Evolutionary conservation across 2,888 invertebrate genomes (phyloP), one percentile per base, ranked within the genome.

Genomic region (Conchocele bisecta): DNA sequence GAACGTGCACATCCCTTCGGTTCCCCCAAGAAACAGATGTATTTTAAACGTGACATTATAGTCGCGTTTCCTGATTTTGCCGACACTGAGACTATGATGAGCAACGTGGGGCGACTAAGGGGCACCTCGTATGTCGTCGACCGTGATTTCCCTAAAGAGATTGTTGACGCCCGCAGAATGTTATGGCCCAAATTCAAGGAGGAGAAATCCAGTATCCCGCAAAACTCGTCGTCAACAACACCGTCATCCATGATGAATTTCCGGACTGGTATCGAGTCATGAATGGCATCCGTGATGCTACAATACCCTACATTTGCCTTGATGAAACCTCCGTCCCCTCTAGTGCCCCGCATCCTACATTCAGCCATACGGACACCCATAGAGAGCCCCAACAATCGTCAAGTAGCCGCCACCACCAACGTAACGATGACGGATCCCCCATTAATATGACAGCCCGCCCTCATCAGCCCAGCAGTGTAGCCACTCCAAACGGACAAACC

Each of bases 1-100:
- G 28, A 37, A 1, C 56, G 65, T 28, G 65, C 56, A 7, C 56
- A 48, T 17, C 48, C 29, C 5, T 17, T 48, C 28, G 48, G 48
- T 28, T 28, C 29, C 6, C 26, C 29, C 6, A 48, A 31, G 17
- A 48, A 31, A 31, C n/a, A 31, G n/a, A 5, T 48, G 17, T 31
- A 31, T 2, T 4, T 3, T 17, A 48, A 48, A 28, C 48, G 48
- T 17, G 29, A 28, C 28, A n/a, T 48, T 11, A 48, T 48, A n/a
- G 48, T 48, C 11, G 48, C 48, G 9, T 48, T 48, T n/a, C 6
- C 29, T 29, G 48, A 48, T 28, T 28, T 29, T 28, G 31, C 29
- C 5, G 48, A 48, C 48, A 48, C 29, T 9, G 48, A 29, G 5
- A 22, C n/a, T 5, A 48, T 48, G 17, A n/a, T 48, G 5, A 4